Conservation (phyloP, 2,797 vertebrate species). For the Intellagama lesueurii region DNA sequence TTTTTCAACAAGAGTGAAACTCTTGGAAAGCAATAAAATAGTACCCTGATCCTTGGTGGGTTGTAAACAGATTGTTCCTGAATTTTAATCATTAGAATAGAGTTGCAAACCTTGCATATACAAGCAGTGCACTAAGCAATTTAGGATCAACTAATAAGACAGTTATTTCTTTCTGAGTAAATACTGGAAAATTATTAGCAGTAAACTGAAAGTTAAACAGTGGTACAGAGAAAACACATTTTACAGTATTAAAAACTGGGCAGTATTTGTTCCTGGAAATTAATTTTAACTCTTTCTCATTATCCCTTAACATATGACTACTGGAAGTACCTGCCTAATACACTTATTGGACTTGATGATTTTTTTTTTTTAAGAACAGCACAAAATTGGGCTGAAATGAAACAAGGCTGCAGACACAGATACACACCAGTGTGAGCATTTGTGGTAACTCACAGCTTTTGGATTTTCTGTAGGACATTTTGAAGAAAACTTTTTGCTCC, state of each 20-base stretch:
- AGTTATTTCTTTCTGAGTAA: slow-evolving; percentile 6
- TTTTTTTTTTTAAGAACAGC: neutral
- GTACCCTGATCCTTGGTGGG: neutral
- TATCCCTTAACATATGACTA: neutral
- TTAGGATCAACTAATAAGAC: slow-evolving; percentile 19
- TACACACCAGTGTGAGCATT: no score
- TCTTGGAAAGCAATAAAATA: neutral
- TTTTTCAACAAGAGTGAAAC: no score
- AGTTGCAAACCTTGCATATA: neutral
- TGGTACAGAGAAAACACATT: slow-evolving; percentile 33
- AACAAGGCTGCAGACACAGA: neutral
- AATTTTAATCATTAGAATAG: neutral
- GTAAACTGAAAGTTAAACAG: slow-evolving; percentile 32
- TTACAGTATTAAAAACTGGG: slow-evolving; percentile 16
- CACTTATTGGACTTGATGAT: neutral
- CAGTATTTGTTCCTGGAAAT: slow-evolving; percentile 28
- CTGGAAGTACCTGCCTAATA: neutral
- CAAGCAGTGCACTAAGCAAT: neutral
- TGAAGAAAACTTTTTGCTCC: no score
- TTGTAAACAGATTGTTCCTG: neutral
- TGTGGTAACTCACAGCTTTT: no score
- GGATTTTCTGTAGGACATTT: no score
- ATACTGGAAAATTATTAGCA: neutral
- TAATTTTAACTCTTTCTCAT: neutral
- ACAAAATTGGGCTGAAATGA: neutral